Base-by-base conservation (phyloP, 2,797 vertebrate species). In the Acanthornis magna region DNA sequence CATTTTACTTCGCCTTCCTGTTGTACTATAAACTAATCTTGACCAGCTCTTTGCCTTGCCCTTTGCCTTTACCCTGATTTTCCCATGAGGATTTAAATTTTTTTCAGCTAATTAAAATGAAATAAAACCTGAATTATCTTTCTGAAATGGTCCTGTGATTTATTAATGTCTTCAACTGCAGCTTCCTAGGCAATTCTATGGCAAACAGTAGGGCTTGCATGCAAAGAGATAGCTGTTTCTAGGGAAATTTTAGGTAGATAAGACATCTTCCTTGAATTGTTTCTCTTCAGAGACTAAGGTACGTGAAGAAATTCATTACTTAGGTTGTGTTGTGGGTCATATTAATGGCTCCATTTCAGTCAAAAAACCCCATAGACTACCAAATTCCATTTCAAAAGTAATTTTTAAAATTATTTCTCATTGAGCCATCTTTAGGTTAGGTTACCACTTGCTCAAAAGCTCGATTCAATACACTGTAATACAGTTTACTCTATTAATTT, bases 371-470 rank as follows among this genome's bases (percentile, higher is more conserved):
- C 11, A 54, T 53, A 78, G 57, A 76, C 53, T 63, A 92, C 87
- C 4, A 92, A 72, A 89, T 88, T 92, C 61, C 10, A 79, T 76
- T 94, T 88, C 27, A 67, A 68, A 80, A 47, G 60, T 53, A 8
- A 48, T 92, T 89, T 89, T 11, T 32, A 58, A 89, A 95, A 83
- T 50, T 88, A 92, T 83, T 95, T 85, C 45, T 85, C 25, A 61
- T 36, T 83, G 72, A 88, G 4, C 22, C 50, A 54, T 83, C 48
- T 85, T 83, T 75, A 89, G 74, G 54, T 61, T 82, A 58, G 62
- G 70, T 67, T 92, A 40, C 36, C 17, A 36, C 53, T 89, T 80
- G 45, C 34, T 73, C 68, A 71, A 92, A 89, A 85, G 27, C 72
- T 89, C 34, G 34, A 42, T 82, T 87, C 57, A 83, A 57, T 77